A percentile compares a stretch with the other conserved stretches of the same genome.
Evolutionary conservation across 2,113 vertebrate genomes (phyloP).

Genomic region (Plecotus auritus): DNA sequence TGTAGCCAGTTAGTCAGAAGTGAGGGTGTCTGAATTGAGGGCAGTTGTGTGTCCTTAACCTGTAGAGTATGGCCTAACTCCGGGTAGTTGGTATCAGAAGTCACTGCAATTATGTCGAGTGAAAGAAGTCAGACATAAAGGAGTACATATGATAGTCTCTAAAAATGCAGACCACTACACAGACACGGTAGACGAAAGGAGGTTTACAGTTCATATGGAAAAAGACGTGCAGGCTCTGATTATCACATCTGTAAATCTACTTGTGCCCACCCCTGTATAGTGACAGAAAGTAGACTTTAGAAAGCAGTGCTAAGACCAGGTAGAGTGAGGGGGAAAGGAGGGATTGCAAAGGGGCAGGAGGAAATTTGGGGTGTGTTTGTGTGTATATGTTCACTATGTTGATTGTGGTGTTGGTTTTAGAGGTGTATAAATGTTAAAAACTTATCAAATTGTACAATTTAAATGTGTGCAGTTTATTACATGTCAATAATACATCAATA

Average conservation of each 20-base stretch:
- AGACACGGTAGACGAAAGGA: not conserved
- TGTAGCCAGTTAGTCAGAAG: not conserved
- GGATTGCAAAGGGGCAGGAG: not conserved
- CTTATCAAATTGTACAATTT: not conserved
- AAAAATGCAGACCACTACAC: not conserved
- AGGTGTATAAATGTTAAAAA: not conserved
- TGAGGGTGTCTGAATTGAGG: not conserved
- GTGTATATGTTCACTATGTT: not conserved
- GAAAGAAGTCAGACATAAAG: not conserved
- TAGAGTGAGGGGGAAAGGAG: not conserved
- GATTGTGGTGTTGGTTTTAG: not conserved
- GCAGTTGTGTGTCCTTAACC: not conserved
- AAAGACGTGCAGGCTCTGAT: not conserved
- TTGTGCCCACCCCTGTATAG: not conserved
- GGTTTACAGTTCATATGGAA: not conserved
- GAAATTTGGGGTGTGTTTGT: not conserved
- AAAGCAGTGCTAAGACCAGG: not conserved
- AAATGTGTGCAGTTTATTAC: not conserved
- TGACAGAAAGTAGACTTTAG: not conserved
- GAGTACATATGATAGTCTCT: not conserved
- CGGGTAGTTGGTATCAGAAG: not conserved
- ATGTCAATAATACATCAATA: not conserved
- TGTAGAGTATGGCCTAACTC: not conserved
- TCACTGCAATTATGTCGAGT: not conserved
- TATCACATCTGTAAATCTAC: not conserved